A percentile compares a stretch with the other conserved stretches of the same genome.
These are phyloP conservation scores for Perizoma affinitatum DNA, from an alignment of 2,888 invertebrate species.

Conservation along the genomic window DNA sequence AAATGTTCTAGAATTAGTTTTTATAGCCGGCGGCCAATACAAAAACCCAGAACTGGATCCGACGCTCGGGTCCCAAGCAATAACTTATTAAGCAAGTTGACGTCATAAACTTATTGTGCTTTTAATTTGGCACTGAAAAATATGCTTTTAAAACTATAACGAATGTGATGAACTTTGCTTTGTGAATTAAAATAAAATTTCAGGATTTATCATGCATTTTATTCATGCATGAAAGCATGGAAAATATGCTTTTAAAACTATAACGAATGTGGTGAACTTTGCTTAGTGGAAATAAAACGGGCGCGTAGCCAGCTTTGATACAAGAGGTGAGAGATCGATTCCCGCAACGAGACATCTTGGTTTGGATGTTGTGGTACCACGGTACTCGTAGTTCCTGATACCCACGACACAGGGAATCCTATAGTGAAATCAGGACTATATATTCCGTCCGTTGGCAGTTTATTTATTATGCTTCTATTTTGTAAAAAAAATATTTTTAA, in stretches of 20 bases:
- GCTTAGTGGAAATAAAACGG: not conserved
- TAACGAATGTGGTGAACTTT: conserved; percentile 25
- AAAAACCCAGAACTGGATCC: conserved; percentile 27
- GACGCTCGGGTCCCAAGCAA: conserved; percentile 43
- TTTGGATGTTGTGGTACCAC: too few relatives aligned
- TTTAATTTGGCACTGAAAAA: conserved; percentile 33
- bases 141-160: conserved; percentile 18
- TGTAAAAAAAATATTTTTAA: too few relatives aligned
- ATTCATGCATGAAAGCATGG: too few relatives aligned
- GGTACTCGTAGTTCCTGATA: too few relatives aligned
- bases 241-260: conserved; percentile 18
- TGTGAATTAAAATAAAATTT: not conserved
- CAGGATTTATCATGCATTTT: too few relatives aligned
- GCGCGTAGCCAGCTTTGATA: too few relatives aligned
- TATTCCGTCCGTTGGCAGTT: too few relatives aligned
- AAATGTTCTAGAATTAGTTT: conserved; percentile 5
- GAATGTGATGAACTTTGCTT: conserved; percentile 22
- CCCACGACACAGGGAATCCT: too few relatives aligned
- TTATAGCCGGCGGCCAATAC: conserved; percentile 25
- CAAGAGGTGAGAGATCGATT: too few relatives aligned
- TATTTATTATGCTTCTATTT: too few relatives aligned
- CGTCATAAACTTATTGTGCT: conserved; percentile 40
- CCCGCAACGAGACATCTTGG: too few relatives aligned
- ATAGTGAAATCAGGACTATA: too few relatives aligned
- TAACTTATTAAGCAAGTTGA: conserved; percentile 58